A percentile compares a stretch with the other conserved stretches of the same genome.
Conservation (phyloP, 2,888 invertebrate genomes). For the Xestia rhomboidea region DNA sequence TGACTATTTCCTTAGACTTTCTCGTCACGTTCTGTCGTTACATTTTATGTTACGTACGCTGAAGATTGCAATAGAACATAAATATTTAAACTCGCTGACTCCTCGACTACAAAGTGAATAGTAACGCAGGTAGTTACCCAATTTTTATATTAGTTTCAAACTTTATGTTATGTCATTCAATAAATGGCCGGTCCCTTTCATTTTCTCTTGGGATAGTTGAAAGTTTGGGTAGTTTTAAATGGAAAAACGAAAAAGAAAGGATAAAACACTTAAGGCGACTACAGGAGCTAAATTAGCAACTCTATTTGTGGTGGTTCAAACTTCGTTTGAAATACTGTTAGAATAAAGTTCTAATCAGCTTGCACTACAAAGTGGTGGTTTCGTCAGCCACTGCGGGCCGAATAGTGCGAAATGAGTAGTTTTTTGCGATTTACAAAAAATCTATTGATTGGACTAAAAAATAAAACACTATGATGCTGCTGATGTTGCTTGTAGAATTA, state of each 20-base stretch:
- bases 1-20: slow-evolving; percentile 21
- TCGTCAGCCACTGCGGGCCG: too few relatives aligned
- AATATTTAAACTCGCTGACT: slow-evolving; percentile 50
- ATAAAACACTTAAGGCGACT: too few relatives aligned
- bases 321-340: too few relatives aligned
- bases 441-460: too few relatives aligned
- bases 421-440: too few relatives aligned
- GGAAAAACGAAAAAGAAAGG: not conserved
- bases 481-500: too few relatives aligned
- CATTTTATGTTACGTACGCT: slow-evolving; percentile 41
- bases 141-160: slow-evolving; percentile 44
- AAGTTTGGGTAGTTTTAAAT: not conserved
- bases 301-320: too few relatives aligned
- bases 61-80: slow-evolving; percentile 51
- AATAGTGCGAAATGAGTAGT: too few relatives aligned
- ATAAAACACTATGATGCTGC: too few relatives aligned
- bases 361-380: too few relatives aligned
- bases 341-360: too few relatives aligned
- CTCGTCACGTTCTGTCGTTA: slow-evolving; percentile 55
- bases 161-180: slow-evolving; percentile 28
- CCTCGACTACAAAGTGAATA: slow-evolving; percentile 2
- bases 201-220: not conserved
- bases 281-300: too few relatives aligned
- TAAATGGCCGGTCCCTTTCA: slow-evolving; percentile 28
- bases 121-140: slow-evolving; percentile 29